Evolutionary conservation across 2,888 invertebrate species (phyloP), one percentile per base, ranked within the genome.

Genomic region (Himalopsyche tibetana): DNA sequence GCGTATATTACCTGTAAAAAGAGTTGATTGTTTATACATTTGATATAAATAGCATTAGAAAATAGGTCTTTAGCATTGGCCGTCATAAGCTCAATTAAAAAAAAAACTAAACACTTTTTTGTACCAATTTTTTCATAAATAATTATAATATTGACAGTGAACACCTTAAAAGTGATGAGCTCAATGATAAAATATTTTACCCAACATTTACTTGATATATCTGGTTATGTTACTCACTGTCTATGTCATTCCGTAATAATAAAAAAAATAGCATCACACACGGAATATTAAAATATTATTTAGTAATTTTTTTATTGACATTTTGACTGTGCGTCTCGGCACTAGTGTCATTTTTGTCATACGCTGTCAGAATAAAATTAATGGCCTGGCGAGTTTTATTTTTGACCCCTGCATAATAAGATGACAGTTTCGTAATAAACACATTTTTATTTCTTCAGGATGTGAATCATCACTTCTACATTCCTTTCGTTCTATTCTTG

Each of bases 401-500:
- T 63, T 63, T 19, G 63, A 19, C 63, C 19, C 19, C 19, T 63
- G 19, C 63, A 63, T 63, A 28, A 28, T 28, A 19, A 63, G 63
- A 63, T 19, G 63, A 28, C 63, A 63, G 63, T 63, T 28, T 63
- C 19, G 63, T 63, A 28, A 63, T 63, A 56, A 56, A 63, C 19
- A 63, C 28, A 63, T 63, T 63, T 63, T 63, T 63, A 19, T 19
- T 19, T 63, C 63, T 28, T 63, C 63, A 63, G 63, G 63, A 63
- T 63, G 63, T 63, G 63, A 63, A 19, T 63, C 63, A 63, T 6
- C n/a, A 63, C 63, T 19, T 63, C 8, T 19, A 28, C 63, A 63
- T 63, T 63, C 63, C 28, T 63, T 11, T 28, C 1, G 63, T 63
- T 79, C 80, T 89, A 88, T 89, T 89, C 42, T 40, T 80, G 40